phyloP scores from a whole-genome alignment of 2,113 vertebrate species.

The Podarcis raffonei region DNA sequence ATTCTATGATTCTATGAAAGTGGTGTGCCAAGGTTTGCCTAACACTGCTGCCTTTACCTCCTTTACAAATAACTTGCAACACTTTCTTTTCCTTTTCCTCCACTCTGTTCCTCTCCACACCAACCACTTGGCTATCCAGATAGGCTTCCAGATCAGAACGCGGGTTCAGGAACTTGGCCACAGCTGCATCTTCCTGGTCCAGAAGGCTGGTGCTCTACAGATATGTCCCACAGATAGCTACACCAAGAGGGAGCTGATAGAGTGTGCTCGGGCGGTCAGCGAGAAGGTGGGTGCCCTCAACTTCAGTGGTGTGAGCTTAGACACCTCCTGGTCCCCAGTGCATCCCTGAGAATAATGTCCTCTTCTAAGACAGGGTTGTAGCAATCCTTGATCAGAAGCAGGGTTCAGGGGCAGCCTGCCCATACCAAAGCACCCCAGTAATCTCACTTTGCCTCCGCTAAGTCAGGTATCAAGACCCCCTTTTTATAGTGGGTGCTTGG shows the following conservation, averaged over 20 bases:
- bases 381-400: neutral
- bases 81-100: slow-evolving; percentile 1
- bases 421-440: neutral
- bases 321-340: neutral
- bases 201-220: slow-evolving; percentile 96
- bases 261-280: slow-evolving; percentile 92
- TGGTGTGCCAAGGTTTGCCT: neutral
- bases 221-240: slow-evolving; percentile 96
- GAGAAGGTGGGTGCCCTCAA: slow-evolving; percentile 86
- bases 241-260: slow-evolving; percentile 95
- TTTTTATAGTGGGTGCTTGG: neutral
- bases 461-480: neutral
- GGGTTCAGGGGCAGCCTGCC: neutral
- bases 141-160: slow-evolving; percentile 94
- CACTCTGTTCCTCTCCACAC: neutral
- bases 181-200: slow-evolving; percentile 96
- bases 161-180: slow-evolving; percentile 96
- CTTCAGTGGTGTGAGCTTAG: accelerated
- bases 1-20: too few species aligned
- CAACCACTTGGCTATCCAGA: slow-evolving; percentile 74
- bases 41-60: neutral
- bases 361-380: neutral
- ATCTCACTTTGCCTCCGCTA: neutral
- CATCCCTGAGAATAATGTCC: neutral
- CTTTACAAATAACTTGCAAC: neutral